A percentile compares a stretch with the other conserved stretches of the same genome.
phyloP scores from a whole-genome alignment of 2,113 vertebrate species.

The Ophiodon elongatus region DNA sequence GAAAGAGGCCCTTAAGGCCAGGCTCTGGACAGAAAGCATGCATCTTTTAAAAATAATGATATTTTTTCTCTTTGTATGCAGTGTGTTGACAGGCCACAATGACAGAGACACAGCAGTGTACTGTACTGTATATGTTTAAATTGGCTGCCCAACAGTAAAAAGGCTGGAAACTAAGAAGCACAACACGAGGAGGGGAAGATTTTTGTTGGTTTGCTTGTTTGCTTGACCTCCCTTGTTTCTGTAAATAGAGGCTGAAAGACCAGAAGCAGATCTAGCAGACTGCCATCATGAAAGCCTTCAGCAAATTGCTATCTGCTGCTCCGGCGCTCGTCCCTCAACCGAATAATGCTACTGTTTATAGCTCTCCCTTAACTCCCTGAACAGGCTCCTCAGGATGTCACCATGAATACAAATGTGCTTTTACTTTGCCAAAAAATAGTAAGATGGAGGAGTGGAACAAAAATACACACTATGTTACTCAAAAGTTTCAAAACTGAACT shows the following conservation, averaged over 20 bases:
- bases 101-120: slow-evolving; percentile 26
- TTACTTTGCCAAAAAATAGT: background rate
- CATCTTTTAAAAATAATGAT: slow-evolving; percentile 23
- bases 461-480: background rate
- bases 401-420: background rate
- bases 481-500: background rate
- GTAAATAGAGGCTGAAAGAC: slow-evolving; percentile 34
- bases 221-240: slow-evolving; percentile 37
- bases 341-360: background rate
- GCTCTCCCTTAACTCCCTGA: background rate
- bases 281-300: slow-evolving; percentile 21
- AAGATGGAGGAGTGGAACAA: background rate
- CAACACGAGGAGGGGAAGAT: slow-evolving; percentile 12
- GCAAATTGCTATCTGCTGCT: slow-evolving; percentile 23
- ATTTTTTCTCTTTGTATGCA: slow-evolving; percentile 29
- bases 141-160: slow-evolving; percentile 14
- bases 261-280: background rate
- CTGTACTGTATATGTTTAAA: slow-evolving; percentile 30
- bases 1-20: background rate
- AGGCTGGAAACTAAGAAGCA: slow-evolving; percentile 15
- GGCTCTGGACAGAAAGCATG: background rate
- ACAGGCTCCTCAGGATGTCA: background rate
- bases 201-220: slow-evolving; percentile 47
- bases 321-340: background rate
- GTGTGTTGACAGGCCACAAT: slow-evolving; percentile 43